Percentiles rank a stretch among this genome's conserved stretches.
These are phyloP conservation scores for Elanus axillaris DNA, from an alignment of 2,113 vertebrate species.

Conservation along the genomic window DNA sequence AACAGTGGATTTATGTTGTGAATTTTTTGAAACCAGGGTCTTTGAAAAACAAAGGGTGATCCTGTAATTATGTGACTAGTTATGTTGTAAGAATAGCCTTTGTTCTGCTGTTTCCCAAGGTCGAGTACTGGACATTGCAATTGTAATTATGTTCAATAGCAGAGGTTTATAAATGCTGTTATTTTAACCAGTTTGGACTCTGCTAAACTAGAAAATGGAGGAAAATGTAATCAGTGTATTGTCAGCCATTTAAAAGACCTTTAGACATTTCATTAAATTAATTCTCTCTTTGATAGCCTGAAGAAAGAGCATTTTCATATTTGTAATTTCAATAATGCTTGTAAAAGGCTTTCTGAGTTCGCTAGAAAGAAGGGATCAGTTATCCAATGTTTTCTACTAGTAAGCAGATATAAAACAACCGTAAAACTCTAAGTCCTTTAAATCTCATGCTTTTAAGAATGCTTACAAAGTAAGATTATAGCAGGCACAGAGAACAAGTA, in stretches of 20 bases:
- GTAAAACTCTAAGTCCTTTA: background rate
- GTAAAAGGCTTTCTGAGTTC: background rate
- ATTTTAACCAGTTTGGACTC: background rate
- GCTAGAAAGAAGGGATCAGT: background rate
- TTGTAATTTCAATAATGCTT: background rate
- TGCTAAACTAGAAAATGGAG: background rate
- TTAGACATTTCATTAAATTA: background rate
- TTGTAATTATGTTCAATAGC: background rate
- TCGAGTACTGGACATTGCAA: background rate
- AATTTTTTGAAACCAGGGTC: background rate
- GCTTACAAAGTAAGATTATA: background rate
- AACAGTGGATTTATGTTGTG: background rate
- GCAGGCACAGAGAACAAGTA: background rate
- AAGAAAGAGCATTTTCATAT: background rate
- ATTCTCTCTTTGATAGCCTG: background rate
- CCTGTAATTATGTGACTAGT: background rate
- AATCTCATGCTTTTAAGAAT: constrained; percentile 2
- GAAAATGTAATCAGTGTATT: background rate
- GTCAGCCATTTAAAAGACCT: background rate
- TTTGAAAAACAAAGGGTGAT: background rate
- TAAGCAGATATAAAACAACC: background rate
- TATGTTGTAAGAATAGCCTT: background rate
- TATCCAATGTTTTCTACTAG: background rate
- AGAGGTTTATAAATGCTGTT: background rate
- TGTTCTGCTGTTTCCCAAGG: background rate